Evolutionary conservation across 2,888 invertebrate species (phyloP).

Genomic region (Choristoneura rosaceana): DNA sequence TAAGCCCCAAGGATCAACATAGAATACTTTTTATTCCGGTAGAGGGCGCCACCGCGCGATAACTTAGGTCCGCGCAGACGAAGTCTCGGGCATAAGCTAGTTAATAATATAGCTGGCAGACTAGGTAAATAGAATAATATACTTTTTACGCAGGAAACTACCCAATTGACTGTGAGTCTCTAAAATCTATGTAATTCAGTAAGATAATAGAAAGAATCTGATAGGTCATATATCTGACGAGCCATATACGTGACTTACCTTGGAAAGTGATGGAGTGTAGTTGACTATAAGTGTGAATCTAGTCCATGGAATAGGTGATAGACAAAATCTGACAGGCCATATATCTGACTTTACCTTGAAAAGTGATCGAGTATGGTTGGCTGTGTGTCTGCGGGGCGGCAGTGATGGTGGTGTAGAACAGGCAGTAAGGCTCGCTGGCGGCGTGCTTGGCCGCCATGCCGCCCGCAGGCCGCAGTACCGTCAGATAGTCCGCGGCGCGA

Average conservation of each 20-base stretch:
- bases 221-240: neutral
- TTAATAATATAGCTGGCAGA: too few species aligned
- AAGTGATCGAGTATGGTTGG: neutral
- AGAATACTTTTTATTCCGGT: too few species aligned
- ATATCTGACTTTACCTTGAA: slow-evolving; percentile 12
- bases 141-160: too few species aligned
- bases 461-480: slow-evolving; percentile 85
- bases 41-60: too few species aligned
- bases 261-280: slow-evolving; percentile 2
- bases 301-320: slow-evolving; percentile 60
- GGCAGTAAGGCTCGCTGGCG: slow-evolving; percentile 16
- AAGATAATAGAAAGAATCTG: slow-evolving; percentile 64
- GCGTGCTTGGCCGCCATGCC: slow-evolving; percentile 87
- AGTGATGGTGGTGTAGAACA: slow-evolving; percentile 29
- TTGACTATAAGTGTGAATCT: slow-evolving; percentile 42
- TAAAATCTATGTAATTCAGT: slow-evolving; percentile 53
- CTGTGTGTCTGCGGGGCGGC: neutral
- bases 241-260: neutral
- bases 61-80: too few species aligned
- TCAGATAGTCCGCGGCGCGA: slow-evolving; percentile 72
- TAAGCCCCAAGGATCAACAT: too few species aligned
- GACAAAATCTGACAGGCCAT: slow-evolving; percentile 56
- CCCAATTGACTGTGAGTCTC: neutral
- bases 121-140: too few species aligned
- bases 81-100: too few species aligned